Conservation (phyloP, 2,797 vertebrate genomes). For the Aratinga solstitialis region DNA sequence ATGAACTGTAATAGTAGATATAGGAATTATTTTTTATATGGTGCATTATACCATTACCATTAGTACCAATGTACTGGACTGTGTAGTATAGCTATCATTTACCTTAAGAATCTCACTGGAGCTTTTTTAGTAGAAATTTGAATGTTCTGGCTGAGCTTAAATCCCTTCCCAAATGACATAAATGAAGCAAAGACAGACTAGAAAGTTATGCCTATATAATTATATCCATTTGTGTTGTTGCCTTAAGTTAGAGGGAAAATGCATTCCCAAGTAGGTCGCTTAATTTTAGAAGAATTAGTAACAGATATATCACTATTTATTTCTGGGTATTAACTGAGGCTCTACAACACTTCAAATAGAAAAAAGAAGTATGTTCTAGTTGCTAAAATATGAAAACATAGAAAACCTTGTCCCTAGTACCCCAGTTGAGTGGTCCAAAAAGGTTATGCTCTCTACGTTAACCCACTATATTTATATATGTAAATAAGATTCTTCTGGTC, state of each 20-base stretch:
- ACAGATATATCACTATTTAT: background rate
- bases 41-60: background rate
- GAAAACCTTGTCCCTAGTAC: background rate
- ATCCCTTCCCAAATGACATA: background rate
- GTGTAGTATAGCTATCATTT: background rate
- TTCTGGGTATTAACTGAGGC: background rate
- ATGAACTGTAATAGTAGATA: background rate
- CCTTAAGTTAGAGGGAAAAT: conserved; percentile 14
- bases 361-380: background rate
- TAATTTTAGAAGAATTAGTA: conserved; percentile 39
- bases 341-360: background rate
- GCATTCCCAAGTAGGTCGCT: conserved; percentile 7
- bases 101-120: background rate
- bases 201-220: conserved; percentile 2
- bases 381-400: background rate
- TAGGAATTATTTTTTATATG: background rate
- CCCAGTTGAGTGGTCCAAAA: background rate
- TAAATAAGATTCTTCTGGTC: background rate
- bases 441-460: background rate
- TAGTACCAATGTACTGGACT: background rate
- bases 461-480: background rate
- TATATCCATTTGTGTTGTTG: background rate
- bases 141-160: conserved; percentile 14
- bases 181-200: background rate
- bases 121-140: background rate